Conservation (phyloP, 1,140 invertebrate genomes). For the Platyscapa corneri region DNA sequence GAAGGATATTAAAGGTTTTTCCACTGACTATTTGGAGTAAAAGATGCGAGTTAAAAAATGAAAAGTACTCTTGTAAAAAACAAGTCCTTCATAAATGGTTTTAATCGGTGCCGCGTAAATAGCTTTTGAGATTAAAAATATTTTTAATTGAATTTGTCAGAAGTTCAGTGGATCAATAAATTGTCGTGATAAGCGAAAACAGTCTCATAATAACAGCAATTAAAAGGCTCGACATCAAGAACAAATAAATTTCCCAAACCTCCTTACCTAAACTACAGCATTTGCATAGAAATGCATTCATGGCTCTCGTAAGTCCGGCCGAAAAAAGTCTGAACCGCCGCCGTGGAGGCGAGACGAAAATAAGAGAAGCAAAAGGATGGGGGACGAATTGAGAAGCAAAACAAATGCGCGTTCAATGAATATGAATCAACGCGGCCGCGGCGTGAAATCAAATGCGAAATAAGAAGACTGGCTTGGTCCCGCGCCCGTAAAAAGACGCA, state of each 20-base stretch:
- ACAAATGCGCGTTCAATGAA: conserved; percentile 40
- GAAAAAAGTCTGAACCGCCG: conserved; percentile 15
- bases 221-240: conserved; percentile 27
- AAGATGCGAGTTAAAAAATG: too few relatives aligned
- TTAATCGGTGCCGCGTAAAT: background rate
- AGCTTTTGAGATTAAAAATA: background rate
- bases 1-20: too few relatives aligned
- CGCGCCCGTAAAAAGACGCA: conserved; percentile 48
- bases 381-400: conserved; percentile 20
- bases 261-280: conserved; percentile 40
- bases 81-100: background rate
- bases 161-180: background rate
- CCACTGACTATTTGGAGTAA: too few relatives aligned
- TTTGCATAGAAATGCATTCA: conserved; percentile 50
- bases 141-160: conserved; percentile 7
- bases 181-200: background rate
- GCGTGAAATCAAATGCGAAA: conserved; percentile 52
- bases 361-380: background rate
- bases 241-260: conserved; percentile 30
- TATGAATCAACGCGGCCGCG: conserved; percentile 45
- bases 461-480: conserved; percentile 33
- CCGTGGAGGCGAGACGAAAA: background rate
- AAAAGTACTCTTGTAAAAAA: too few relatives aligned
- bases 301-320: background rate
- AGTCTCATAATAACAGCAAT: conserved; percentile 33